Evolutionary conservation across 2,113 vertebrate species (phyloP).

Genomic region (Bolborhynchus lineola): DNA sequence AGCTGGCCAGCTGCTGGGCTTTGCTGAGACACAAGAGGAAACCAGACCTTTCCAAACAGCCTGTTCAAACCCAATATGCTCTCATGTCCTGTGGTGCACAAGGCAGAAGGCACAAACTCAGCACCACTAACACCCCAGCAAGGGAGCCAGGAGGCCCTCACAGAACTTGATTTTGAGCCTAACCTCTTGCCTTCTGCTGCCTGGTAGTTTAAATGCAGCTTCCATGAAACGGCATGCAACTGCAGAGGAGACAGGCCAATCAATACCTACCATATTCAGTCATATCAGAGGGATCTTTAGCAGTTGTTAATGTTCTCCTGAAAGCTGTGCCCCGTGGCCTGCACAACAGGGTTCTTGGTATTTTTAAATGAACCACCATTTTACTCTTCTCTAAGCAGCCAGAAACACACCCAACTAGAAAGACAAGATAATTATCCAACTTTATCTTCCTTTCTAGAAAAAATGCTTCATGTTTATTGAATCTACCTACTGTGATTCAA

Average conservation of each 20-base stretch:
- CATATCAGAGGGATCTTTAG: not conserved
- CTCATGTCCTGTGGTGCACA: not conserved
- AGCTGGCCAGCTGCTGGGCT: not conserved
- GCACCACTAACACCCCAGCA: not conserved
- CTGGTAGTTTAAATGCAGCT: not conserved
- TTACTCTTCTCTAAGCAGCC: not conserved
- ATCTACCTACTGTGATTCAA: not conserved
- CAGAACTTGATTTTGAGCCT: not conserved
- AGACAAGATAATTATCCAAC: not conserved
- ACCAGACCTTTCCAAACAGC: not conserved
- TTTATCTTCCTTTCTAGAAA: not conserved
- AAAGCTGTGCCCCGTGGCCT: not conserved
- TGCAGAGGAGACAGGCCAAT: not conserved
- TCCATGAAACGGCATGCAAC: not conserved
- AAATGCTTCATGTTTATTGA: not conserved
- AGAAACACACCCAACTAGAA: not conserved
- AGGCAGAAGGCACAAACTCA: not conserved
- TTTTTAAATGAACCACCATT: not conserved
- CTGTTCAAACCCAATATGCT: not conserved
- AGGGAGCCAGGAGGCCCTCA: rapidly evolving
- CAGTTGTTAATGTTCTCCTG: not conserved
- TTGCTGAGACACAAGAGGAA: not conserved
- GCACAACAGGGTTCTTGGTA: not conserved
- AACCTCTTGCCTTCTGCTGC: not conserved
- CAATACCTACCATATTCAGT: not conserved